Evolutionary conservation across 2,888 invertebrate species (phyloP).

Genomic region (Meganola albula): DNA sequence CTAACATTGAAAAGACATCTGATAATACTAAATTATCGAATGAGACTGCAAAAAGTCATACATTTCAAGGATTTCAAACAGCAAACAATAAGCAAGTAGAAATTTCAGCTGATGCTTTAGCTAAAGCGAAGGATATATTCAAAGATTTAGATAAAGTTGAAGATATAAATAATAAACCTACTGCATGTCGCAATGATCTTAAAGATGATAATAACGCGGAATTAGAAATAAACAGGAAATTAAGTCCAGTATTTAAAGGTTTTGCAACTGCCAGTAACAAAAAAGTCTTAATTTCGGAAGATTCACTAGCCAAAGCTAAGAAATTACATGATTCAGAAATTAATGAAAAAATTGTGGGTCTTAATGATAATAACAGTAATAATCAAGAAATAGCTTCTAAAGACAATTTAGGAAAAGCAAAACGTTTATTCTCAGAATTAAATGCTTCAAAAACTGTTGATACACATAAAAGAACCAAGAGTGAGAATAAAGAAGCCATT

Average conservation of each 20-base stretch:
- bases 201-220: no score
- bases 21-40: not conserved
- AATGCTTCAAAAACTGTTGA: slow-evolving; percentile 4
- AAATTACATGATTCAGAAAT: not conserved
- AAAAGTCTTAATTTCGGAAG: slow-evolving; percentile 38
- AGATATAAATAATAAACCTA: not conserved
- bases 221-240: not conserved
- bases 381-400: slow-evolving; percentile 6
- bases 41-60: no score
- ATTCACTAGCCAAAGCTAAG: slow-evolving; percentile 39
- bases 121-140: slow-evolving; percentile 38
- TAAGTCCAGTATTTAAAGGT: slow-evolving; percentile 20
- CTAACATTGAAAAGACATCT: not conserved
- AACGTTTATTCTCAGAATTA: slow-evolving; percentile 16
- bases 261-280: slow-evolving; percentile 52
- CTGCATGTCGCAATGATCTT: not conserved
- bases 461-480: slow-evolving; percentile 7
- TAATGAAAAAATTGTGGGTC: not conserved
- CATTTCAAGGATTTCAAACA: slow-evolving; percentile 39
- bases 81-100: slow-evolving; percentile 37
- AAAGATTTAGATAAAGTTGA: slow-evolving; percentile 24
- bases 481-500: slow-evolving; percentile 9
- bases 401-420: slow-evolving; percentile 12
- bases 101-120: slow-evolving; percentile 38
- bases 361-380: slow-evolving; percentile 12